These are phyloP conservation scores for Neoarius graeffei DNA, from an alignment of 2,113 vertebrate genomes.

Conservation along the genomic window DNA sequence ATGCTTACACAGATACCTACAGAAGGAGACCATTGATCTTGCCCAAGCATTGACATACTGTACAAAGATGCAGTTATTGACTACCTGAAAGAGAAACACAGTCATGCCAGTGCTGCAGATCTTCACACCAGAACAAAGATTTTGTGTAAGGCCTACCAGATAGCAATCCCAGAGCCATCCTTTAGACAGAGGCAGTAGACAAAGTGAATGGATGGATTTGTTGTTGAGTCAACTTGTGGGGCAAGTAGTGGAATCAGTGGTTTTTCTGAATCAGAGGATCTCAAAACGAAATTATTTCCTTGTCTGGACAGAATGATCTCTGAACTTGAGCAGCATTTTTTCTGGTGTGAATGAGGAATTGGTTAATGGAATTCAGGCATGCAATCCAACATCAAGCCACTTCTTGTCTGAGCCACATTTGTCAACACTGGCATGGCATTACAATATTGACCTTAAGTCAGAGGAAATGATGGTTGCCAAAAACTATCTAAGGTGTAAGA, in stretches of 20 bases:
- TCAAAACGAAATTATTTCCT: neutral
- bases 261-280: slow-evolving; percentile 6
- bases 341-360: slow-evolving; percentile 19
- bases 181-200: neutral
- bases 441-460: slow-evolving; percentile 13
- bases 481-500: slow-evolving; percentile 21
- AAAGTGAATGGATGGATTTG: slow-evolving; percentile 27
- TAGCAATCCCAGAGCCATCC: neutral
- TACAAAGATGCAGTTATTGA: neutral
- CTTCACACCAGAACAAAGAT: neutral
- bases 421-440: slow-evolving; percentile 31
- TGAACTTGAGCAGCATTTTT: slow-evolving; percentile 15
- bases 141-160: slow-evolving; percentile 19
- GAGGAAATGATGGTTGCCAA: slow-evolving; percentile 28
- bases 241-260: slow-evolving; percentile 16
- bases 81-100: neutral
- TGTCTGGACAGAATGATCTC: too few species aligned
- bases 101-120: neutral
- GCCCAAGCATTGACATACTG: neutral
- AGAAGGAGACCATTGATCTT: neutral
- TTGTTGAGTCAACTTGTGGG: slow-evolving; percentile 26
- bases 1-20: neutral
- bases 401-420: slow-evolving; percentile 38
- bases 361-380: slow-evolving; percentile 22
- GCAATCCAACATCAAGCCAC: slow-evolving; percentile 24